Evolutionary conservation across 1,140 invertebrate genomes (phyloP).

Genomic region (Steinernema feltiae): DNA sequence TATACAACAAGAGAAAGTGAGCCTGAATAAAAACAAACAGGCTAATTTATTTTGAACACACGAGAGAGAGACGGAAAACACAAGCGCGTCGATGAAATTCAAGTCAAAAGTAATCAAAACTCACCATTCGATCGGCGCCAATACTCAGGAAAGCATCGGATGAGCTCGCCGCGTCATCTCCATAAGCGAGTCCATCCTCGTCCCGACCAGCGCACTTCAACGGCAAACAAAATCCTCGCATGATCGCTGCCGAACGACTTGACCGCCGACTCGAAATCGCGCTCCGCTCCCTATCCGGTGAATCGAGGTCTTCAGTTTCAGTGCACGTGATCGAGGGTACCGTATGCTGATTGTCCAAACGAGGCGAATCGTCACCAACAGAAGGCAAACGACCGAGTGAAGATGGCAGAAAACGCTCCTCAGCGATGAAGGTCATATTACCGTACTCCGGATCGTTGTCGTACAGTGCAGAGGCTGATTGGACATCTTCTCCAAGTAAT

Average conservation of each 20-base stretch:
- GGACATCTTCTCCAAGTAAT: slow-evolving; percentile 9
- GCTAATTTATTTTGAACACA: not conserved
- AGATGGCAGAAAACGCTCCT: not conserved
- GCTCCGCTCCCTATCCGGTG: not conserved
- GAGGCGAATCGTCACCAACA: not conserved
- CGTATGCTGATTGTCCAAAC: not conserved
- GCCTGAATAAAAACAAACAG: no score
- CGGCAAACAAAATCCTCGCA: not conserved
- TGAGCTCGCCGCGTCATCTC: not conserved
- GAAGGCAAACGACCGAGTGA: not conserved
- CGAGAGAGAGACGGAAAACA: no score
- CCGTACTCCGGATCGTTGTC: not conserved
- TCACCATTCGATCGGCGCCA: not conserved
- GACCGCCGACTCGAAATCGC: not conserved
- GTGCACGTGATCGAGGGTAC: not conserved
- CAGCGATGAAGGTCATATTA: not conserved
- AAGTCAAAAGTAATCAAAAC: not conserved
- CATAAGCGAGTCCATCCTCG: not conserved
- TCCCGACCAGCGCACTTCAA: not conserved
- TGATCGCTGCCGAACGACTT: not conserved
- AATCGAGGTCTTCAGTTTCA: not conserved
- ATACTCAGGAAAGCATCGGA: not conserved
- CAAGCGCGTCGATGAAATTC: no score
- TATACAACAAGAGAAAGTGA: not conserved
- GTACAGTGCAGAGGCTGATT: not conserved